These are phyloP conservation scores for Epinephelus fuscoguttatus DNA, from an alignment of 2,113 vertebrate species.

Conservation along the genomic window DNA sequence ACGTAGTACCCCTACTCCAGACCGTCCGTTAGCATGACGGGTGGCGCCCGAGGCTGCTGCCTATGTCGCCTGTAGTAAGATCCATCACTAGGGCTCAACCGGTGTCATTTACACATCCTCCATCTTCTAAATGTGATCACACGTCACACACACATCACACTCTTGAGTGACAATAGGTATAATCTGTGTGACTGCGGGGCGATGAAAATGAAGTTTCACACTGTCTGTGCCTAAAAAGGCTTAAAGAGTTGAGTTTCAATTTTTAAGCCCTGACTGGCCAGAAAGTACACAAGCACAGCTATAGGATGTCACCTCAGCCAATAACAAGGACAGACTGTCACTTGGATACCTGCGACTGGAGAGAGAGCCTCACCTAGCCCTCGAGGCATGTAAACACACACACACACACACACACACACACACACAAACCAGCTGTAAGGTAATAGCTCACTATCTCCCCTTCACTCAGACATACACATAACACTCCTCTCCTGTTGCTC, in stretches of 20 bases:
- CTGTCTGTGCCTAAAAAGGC: not conserved
- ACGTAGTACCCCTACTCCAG: too few relatives aligned
- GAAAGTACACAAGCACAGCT: not conserved
- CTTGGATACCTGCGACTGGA: slow-evolving; percentile 44
- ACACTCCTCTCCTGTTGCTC: not conserved
- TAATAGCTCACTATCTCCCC: slow-evolving; percentile 1
- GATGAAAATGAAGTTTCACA: not conserved
- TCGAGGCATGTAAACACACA: slow-evolving; percentile 35
- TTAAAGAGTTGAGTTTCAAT: slow-evolving; percentile 23
- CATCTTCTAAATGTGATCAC: slow-evolving; percentile 15
- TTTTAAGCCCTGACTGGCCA: slow-evolving; percentile 19
- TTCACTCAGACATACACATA: not conserved
- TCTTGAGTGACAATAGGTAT: not conserved
- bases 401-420: not conserved
- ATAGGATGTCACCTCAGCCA: slow-evolving; percentile 30
- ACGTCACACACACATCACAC: not conserved
- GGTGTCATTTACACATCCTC: slow-evolving; percentile 25
- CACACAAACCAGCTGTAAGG: slow-evolving; percentile 16
- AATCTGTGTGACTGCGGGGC: not conserved
- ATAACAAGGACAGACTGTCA: slow-evolving; percentile 26
- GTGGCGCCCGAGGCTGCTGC: too few relatives aligned
- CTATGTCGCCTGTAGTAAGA: too few relatives aligned
- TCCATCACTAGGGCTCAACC: not conserved
- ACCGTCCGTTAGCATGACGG: too few relatives aligned
- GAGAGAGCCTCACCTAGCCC: slow-evolving; percentile 55